Evolutionary conservation across 2,113 vertebrate species (phyloP).

Genomic region (Glaucidium brasilianum): DNA sequence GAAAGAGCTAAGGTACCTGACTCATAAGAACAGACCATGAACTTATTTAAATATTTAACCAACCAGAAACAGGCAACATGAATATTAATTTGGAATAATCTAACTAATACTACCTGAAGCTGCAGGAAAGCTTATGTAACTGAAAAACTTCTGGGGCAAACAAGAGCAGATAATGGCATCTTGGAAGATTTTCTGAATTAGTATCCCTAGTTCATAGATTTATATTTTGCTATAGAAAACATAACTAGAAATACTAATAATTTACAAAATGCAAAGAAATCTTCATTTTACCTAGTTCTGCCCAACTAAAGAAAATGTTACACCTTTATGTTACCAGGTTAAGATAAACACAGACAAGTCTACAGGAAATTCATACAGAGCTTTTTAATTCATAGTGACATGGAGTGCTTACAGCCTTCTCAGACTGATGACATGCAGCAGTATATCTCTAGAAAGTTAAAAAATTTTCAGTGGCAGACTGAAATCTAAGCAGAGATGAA

Average conservation of each 20-base stretch:
- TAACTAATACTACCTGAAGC: neutral
- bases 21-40: neutral
- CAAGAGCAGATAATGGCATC: neutral
- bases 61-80: neutral
- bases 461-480: neutral
- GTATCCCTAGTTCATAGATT: neutral
- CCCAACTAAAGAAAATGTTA: neutral
- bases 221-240: neutral
- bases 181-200: neutral
- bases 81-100: neutral
- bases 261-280: neutral
- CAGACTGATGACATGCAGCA: neutral
- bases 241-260: neutral
- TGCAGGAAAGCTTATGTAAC: neutral
- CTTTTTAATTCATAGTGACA: neutral
- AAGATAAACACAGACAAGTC: neutral
- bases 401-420: neutral
- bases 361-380: neutral
- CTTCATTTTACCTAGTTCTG: neutral
- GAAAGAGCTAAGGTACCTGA: neutral
- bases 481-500: neutral
- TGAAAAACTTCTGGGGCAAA: neutral
- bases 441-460: neutral
- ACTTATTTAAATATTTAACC: slow-evolving; percentile 21
- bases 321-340: neutral